Conservation (phyloP, 35 echinoderm and acorn worm genomes). For the Ophiothrix spiculata region DNA sequence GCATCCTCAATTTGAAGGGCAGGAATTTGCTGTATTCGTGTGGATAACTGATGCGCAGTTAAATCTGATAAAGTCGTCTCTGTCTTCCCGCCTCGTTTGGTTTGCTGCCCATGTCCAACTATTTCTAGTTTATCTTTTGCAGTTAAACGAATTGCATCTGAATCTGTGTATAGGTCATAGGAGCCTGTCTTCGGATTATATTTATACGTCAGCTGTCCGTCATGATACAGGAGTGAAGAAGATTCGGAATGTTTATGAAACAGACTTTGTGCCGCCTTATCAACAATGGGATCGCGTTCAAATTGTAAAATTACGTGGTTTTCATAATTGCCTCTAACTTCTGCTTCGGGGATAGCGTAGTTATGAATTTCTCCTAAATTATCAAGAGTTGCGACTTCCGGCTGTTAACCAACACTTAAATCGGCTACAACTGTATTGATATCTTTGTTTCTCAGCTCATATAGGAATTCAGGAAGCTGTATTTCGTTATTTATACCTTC, state of each 20-base stretch:
- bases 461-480: not conserved
- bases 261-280: slow-evolving; percentile 3
- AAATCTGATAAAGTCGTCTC: not conserved
- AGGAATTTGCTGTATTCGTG: not conserved
- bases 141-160: not conserved
- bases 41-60: not conserved
- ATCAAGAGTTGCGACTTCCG: not conserved
- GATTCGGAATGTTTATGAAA: not conserved
- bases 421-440: slow-evolving; percentile 1
- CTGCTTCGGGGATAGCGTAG: not conserved
- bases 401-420: not conserved
- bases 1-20: not conserved
- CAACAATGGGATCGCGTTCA: not conserved
- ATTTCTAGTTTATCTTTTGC: slow-evolving; percentile 16
- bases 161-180: not conserved
- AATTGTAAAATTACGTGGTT: not conserved
- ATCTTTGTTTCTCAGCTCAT: not conserved
- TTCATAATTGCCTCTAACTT: slow-evolving; percentile 1
- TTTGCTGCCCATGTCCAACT: not conserved
- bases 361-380: not conserved
- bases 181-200: not conserved
- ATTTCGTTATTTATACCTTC: not conserved
- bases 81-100: not conserved
- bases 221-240: not conserved
- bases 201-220: not conserved